Conservation (phyloP, 2,113 vertebrate genomes). For the Oncorhynchus mykiss region DNA sequence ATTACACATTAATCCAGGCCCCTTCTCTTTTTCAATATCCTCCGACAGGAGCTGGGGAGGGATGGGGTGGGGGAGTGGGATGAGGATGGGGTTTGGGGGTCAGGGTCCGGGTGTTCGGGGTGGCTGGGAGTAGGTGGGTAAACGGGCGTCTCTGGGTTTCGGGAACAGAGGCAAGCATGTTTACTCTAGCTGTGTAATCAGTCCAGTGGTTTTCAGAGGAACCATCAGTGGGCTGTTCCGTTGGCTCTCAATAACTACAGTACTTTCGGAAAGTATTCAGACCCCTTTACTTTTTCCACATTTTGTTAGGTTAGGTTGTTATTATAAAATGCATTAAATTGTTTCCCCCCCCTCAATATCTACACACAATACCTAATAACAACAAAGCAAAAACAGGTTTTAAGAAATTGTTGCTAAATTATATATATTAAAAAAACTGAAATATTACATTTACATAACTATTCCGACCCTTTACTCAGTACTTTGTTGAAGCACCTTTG, state of each 20-base stretch:
- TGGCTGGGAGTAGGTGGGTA: slow-evolving; percentile 61
- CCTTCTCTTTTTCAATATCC: slow-evolving; percentile 95
- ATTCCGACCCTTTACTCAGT: too few relatives aligned
- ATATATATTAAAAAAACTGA: too few relatives aligned
- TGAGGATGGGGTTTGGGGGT: slow-evolving; percentile 40
- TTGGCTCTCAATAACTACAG: slow-evolving; percentile 56
- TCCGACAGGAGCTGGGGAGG: slow-evolving; percentile 77
- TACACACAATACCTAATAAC: too few relatives aligned
- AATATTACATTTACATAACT: too few relatives aligned
- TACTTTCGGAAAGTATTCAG: too few relatives aligned
- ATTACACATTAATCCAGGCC: slow-evolving; percentile 98
- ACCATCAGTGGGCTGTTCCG: slow-evolving; percentile 25
- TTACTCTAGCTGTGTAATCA: slow-evolving; percentile 66
- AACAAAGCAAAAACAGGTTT: too few relatives aligned
- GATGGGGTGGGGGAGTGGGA: slow-evolving; percentile 63
- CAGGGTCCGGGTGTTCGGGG: slow-evolving; percentile 65
- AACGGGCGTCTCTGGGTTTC: slow-evolving; percentile 77
- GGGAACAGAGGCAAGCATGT: slow-evolving; percentile 75
- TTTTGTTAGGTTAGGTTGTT: too few relatives aligned
- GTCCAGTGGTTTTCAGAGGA: slow-evolving; percentile 55
- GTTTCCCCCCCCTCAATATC: too few relatives aligned
- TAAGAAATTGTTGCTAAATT: too few relatives aligned
- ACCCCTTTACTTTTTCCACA: too few relatives aligned
- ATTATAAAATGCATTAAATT: too few relatives aligned
- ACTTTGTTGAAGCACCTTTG: too few relatives aligned